phyloP scores from a whole-genome alignment of 2,113 vertebrate genomes.

The Marcusenius ussheri region DNA sequence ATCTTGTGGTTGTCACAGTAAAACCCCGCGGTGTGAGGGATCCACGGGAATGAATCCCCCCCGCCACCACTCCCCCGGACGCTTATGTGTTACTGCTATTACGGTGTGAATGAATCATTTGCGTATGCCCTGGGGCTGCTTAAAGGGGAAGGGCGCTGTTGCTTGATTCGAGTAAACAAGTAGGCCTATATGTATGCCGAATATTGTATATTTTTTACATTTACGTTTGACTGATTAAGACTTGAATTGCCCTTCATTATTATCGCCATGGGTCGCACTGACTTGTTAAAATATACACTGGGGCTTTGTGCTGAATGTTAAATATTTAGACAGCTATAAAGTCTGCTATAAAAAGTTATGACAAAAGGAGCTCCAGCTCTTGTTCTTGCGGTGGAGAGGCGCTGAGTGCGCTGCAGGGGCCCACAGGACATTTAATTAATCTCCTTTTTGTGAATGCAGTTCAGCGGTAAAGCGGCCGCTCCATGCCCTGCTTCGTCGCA shows the following conservation, averaged over 20 bases:
- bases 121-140: neutral
- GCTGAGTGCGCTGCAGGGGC: neutral
- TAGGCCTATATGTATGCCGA: neutral
- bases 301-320: neutral
- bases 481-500: neutral
- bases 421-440: neutral
- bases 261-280: neutral
- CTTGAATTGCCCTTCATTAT: neutral
- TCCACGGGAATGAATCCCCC: neutral
- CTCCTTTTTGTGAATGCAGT: neutral
- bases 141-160: neutral
- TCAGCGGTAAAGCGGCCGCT: neutral
- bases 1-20: constrained; percentile 13
- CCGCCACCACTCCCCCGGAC: neutral
- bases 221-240: neutral
- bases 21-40: neutral
- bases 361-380: neutral
- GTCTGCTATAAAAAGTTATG: neutral
- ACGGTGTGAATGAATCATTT: constrained; percentile 8
- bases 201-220: neutral
- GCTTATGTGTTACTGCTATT: constrained; percentile 18
- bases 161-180: neutral
- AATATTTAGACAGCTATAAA: constrained; percentile 10
- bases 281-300: neutral
- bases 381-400: neutral